These are phyloP conservation scores for Paramisgurnus dabryanus DNA, from an alignment of 2,113 vertebrate genomes.

Conservation along the genomic window DNA sequence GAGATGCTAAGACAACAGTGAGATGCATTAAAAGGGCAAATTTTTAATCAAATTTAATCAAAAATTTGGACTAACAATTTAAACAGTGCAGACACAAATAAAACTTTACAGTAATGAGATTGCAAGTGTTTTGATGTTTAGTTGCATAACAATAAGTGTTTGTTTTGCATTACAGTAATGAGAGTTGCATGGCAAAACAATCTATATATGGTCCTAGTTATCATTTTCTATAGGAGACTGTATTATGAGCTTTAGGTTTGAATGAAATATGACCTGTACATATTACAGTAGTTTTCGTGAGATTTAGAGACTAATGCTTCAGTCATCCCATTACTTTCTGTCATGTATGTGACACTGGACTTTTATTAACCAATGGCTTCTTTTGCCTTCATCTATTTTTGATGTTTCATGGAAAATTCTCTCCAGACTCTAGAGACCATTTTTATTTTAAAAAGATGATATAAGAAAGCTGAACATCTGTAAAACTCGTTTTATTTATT, in stretches of 20 bases:
- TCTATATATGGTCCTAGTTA: neutral
- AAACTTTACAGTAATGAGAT: no score
- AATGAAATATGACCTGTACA: neutral
- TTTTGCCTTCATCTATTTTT: neutral
- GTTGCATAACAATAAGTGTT: no score
- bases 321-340: conserved; percentile 38
- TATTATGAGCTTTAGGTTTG: neutral
- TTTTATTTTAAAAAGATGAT: neutral
- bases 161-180: no score
- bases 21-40: no score
- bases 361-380: neutral
- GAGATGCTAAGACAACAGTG: no score
- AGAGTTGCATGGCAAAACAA: no score
- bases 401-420: neutral
- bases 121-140: no score
- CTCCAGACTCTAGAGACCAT: neutral
- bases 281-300: neutral
- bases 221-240: neutral
- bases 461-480: neutral
- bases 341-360: neutral
- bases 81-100: no score
- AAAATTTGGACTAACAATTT: no score
- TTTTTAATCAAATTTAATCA: no score
- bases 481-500: no score
- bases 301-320: conserved; percentile 13